Evolutionary conservation across 2,113 vertebrate species (phyloP).

Genomic region (Gymnarchus niloticus): DNA sequence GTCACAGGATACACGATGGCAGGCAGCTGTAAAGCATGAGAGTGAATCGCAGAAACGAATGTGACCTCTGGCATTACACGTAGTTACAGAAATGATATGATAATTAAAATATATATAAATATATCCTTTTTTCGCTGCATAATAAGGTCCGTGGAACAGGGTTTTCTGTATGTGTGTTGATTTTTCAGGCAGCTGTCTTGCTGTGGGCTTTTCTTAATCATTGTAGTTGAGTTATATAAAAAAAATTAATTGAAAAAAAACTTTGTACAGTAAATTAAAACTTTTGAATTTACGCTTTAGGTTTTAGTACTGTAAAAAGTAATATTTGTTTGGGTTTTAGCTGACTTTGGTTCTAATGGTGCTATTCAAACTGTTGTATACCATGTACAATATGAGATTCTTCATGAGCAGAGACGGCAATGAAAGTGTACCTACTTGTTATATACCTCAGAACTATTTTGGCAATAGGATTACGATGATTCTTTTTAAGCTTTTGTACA

Average conservation of each 20-base stretch:
- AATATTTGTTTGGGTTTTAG: conserved; percentile 76
- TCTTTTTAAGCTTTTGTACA: conserved; percentile 61
- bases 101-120: conserved; percentile 22
- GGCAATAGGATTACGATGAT: conserved; percentile 83
- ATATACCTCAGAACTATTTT: conserved; percentile 99
- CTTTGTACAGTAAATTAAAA: conserved; percentile 99
- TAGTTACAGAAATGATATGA: conserved; percentile 57
- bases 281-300: conserved; percentile 74
- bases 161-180: conserved; percentile 62
- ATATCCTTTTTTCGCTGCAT: conserved; percentile 40
- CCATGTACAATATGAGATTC: conserved; percentile 83
- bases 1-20: background rate
- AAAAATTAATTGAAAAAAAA: conserved; percentile 67
- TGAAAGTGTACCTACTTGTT: conserved; percentile 86
- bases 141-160: conserved; percentile 73
- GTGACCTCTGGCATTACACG: conserved; percentile 52
- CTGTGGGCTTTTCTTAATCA: conserved; percentile 79
- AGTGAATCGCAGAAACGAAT: conserved; percentile 42
- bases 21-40: conserved; percentile 5
- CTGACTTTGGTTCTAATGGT: conserved; percentile 86
- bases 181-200: conserved; percentile 90
- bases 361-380: conserved; percentile 86
- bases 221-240: conserved; percentile 79
- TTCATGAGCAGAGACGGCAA: conserved; percentile 69
- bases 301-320: conserved; percentile 89